Base-by-base conservation (phyloP, 2,797 vertebrate species). In the Siniperca obscura region DNA sequence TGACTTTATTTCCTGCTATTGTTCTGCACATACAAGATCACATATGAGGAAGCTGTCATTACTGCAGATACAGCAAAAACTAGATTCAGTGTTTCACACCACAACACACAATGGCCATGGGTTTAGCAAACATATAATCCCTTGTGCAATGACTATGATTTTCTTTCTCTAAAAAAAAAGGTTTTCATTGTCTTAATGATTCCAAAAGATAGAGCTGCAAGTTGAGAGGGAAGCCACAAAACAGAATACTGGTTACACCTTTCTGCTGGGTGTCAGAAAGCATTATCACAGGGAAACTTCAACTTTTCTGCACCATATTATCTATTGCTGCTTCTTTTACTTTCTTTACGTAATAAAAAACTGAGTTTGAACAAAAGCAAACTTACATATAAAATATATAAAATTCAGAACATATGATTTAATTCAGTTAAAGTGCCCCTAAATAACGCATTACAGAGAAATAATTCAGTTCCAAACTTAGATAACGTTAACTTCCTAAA, bases 1-100 rank as follows among this genome's bases (percentile, higher is more conserved):
- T 76, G 25, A 27, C 90, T 86, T 34, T 5, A 81, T 88, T 95
- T 95, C 95, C 95, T 93, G 82, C 87, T 11, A 94, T 96, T 96
- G 95, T 96, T 87, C 82, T 92, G 80, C 69, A 84, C 87, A 71
- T 81, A n/a, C 60, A 85, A 79, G 69, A 81, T 74, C 70, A 55
- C 80, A 84, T 82, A 86, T 86, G 90, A 95, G 93, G 93, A 95
- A 94, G 89, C 92, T 76, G 76, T 62, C 67, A 80, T 91, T 93
- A 89, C 83, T 92, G 92, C 92, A 89, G 82, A 92, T 80, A 48
- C 89, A 91, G 93, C 93, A 90, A 68, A 90, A 90, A 81, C 1
- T n/a, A 36, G 48, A 67, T 40, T 70, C 40, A 62, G 38, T 22
- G 77, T 55, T 75, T 88, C 57, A 79, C 76, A 76, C 74, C 69